Evolutionary conservation across 2,888 invertebrate species (phyloP).

Genomic region (Mythimna impura): DNA sequence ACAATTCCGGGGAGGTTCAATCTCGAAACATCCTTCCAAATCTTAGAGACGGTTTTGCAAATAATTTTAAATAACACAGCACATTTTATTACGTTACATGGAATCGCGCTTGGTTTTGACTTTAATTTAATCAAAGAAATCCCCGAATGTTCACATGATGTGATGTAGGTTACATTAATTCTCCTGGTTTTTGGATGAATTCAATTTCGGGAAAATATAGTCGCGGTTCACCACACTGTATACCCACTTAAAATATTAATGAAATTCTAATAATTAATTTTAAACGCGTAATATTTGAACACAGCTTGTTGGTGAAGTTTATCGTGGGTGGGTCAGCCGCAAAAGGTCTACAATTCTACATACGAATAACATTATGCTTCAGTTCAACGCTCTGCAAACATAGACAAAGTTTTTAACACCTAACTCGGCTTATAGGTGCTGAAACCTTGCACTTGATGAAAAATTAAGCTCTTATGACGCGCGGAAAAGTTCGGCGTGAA

Average conservation of each 20-base stretch:
- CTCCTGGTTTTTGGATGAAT: slow-evolving; percentile 9
- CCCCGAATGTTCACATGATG: neutral
- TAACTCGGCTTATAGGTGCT: slow-evolving; percentile 10
- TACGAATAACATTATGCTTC: neutral
- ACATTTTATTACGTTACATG: slow-evolving; percentile 15
- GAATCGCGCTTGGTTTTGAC: slow-evolving; percentile 8
- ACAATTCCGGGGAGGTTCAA: slow-evolving; percentile 70
- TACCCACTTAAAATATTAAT: slow-evolving; percentile 46
- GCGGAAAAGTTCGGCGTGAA: neutral
- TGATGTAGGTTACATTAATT: slow-evolving; percentile 1
- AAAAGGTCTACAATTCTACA: slow-evolving; percentile 16
- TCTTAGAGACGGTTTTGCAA: slow-evolving; percentile 35
- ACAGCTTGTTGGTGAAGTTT: slow-evolving; percentile 42
- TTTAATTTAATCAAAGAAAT: slow-evolving; percentile 18
- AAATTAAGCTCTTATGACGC: slow-evolving; percentile 8
- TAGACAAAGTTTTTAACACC: slow-evolving; percentile 23
- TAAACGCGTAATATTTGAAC: slow-evolving; percentile 35
- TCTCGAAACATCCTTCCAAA: slow-evolving; percentile 72
- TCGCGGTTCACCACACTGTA: slow-evolving; percentile 25
- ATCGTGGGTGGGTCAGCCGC: slow-evolving; percentile 16
- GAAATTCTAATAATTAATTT: slow-evolving; percentile 53
- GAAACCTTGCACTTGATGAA: slow-evolving; percentile 41
- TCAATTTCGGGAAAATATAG: slow-evolving; percentile 29
- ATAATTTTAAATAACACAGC: slow-evolving; percentile 26
- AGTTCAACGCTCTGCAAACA: slow-evolving; percentile 19